Percentiles rank a stretch among this genome's conserved stretches.
Conservation (phyloP, 35 echinoderm and acorn worm species). For the Ophiothrix spiculata region DNA sequence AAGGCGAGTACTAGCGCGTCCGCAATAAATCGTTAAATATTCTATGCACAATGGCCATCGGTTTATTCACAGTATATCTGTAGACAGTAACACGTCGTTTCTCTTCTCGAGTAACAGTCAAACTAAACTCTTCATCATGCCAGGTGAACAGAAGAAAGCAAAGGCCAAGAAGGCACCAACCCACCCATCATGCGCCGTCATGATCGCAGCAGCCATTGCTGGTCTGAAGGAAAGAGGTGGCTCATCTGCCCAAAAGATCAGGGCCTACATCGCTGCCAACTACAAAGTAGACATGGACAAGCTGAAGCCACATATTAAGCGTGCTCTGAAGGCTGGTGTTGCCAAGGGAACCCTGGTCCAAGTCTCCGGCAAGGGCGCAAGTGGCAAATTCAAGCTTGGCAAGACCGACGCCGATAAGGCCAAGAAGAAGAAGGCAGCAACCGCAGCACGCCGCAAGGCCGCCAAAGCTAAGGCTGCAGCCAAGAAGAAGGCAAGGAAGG, state of each 20-base stretch:
- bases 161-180: constrained; percentile 31
- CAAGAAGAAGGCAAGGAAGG: constrained; percentile 12
- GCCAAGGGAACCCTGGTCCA: constrained; percentile 44
- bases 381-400: constrained; percentile 50
- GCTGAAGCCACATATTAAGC: constrained; percentile 24
- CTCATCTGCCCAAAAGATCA: constrained; percentile 54
- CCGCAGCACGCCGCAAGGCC: constrained; percentile 29
- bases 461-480: constrained; percentile 25
- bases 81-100: not conserved
- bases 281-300: constrained; percentile 45
- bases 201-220: constrained; percentile 49
- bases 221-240: constrained; percentile 62
- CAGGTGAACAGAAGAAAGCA: constrained; percentile 22
- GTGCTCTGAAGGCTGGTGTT: constrained; percentile 41
- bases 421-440: constrained; percentile 14
- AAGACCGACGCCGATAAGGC: constrained; percentile 30
- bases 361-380: constrained; percentile 47
- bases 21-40: not conserved
- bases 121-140: not conserved
- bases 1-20: not conserved
- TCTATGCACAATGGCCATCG: not conserved
- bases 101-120: not conserved
- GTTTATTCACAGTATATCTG: not conserved
- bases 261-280: constrained; percentile 50
- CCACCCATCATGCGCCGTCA: constrained; percentile 44